Conservation (phyloP, 2,797 vertebrate species). For the Sebastes nivosus region DNA sequence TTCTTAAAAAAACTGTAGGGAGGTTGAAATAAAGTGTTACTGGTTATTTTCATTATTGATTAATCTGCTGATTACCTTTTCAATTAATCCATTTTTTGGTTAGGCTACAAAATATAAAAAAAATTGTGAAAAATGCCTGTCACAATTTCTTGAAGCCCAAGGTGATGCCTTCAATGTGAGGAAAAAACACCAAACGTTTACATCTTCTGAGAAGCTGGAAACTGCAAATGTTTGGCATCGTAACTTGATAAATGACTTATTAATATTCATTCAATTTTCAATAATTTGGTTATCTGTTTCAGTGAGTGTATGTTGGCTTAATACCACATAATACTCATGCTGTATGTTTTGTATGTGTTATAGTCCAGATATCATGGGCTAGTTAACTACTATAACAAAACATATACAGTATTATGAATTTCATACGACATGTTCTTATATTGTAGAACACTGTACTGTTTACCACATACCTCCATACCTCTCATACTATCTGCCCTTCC, state of each 20-base stretch:
- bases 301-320: neutral
- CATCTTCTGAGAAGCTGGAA: neutral
- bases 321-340: neutral
- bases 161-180: neutral
- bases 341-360: neutral
- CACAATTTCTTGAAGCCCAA: neutral
- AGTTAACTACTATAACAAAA: neutral
- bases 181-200: neutral
- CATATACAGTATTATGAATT: neutral
- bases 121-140: neutral
- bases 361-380: neutral
- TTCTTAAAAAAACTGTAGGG: neutral
- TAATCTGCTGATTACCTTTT: neutral
- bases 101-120: neutral
- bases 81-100: neutral
- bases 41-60: neutral
- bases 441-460: neutral
- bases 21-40: neutral
- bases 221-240: neutral
- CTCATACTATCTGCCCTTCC: no score
- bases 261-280: neutral
- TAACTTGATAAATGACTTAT: neutral
- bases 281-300: neutral
- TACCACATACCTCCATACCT: neutral
- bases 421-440: neutral